Percentiles rank a stretch among this genome's conserved stretches.
Conservation (phyloP, 2,797 vertebrate species). For the Halcyon leucocephala region DNA sequence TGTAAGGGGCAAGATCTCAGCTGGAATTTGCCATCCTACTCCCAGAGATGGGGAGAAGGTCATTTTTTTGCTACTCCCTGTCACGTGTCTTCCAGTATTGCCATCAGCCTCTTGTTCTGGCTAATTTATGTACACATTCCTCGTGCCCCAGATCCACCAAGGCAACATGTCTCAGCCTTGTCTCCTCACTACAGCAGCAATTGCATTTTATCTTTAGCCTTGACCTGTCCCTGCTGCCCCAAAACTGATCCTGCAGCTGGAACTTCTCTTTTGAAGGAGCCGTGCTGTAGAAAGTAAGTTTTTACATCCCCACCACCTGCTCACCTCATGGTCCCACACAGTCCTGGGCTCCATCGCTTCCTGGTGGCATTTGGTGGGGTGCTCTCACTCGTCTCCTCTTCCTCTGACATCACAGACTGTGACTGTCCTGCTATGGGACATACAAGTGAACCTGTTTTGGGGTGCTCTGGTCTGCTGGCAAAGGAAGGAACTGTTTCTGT, state of each 20-base stretch:
- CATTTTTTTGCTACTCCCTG: neutral
- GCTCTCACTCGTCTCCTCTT: neutral
- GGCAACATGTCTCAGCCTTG: neutral
- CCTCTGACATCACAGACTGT: neutral
- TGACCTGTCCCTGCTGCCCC: neutral
- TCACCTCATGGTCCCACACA: fast-evolving
- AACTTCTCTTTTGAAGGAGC: neutral
- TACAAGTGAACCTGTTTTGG: neutral
- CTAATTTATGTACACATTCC: neutral
- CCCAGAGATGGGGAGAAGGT: neutral
- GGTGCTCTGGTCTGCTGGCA: neutral
- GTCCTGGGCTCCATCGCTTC: neutral
- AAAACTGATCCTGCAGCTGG: neutral
- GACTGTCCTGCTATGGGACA: neutral
- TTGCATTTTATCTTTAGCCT: neutral
- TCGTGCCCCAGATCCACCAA: neutral
- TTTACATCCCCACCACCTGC: neutral
- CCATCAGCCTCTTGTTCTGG: neutral
- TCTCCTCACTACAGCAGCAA: neutral
- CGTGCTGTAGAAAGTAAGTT: neutral
- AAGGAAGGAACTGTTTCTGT: neutral
- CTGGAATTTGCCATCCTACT: neutral
- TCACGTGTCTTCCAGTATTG: neutral
- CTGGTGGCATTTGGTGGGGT: fast-evolving
- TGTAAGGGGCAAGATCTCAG: neutral